phyloP scores from a whole-genome alignment of 2,888 invertebrate genomes.

The Resseliella maxima region DNA sequence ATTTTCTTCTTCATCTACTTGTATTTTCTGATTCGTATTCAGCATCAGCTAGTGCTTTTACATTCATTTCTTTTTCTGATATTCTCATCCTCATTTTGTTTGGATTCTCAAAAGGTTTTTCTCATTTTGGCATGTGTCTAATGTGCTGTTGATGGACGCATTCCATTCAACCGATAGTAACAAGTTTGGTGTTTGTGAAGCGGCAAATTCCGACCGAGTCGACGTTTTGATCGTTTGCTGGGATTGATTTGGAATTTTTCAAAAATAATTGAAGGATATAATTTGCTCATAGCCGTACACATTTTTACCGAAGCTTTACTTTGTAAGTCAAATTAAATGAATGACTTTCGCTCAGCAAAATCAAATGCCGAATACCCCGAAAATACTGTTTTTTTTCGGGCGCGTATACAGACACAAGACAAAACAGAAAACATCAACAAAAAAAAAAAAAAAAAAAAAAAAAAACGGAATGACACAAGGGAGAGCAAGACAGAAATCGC shows the following conservation, averaged over 20 bases:
- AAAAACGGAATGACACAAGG: too few relatives aligned
- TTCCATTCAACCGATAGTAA: conserved; percentile 3
- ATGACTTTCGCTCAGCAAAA: neutral
- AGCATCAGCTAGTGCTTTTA: too few relatives aligned
- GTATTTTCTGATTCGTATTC: too few relatives aligned
- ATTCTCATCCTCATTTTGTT: neutral
- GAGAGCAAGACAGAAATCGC: too few relatives aligned
- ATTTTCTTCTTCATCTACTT: neutral
- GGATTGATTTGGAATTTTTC: conserved; percentile 34
- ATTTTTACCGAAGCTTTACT: neutral
- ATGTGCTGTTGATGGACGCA: neutral
- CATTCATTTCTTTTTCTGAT: neutral
- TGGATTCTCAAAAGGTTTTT: neutral
- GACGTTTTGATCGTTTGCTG: neutral
- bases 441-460: neutral
- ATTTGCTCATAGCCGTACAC: neutral
- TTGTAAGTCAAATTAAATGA: conserved; percentile 28
- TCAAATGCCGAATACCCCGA: too few relatives aligned
- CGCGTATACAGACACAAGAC: neutral
- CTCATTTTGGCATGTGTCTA: neutral
- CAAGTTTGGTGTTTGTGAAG: neutral
- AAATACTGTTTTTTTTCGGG: too few relatives aligned
- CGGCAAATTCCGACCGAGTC: neutral
- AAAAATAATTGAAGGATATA: conserved; percentile 51
- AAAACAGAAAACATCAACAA: neutral